Evolutionary conservation across 1,140 invertebrate species (phyloP).

Genomic region (Drosophila auraria): DNA sequence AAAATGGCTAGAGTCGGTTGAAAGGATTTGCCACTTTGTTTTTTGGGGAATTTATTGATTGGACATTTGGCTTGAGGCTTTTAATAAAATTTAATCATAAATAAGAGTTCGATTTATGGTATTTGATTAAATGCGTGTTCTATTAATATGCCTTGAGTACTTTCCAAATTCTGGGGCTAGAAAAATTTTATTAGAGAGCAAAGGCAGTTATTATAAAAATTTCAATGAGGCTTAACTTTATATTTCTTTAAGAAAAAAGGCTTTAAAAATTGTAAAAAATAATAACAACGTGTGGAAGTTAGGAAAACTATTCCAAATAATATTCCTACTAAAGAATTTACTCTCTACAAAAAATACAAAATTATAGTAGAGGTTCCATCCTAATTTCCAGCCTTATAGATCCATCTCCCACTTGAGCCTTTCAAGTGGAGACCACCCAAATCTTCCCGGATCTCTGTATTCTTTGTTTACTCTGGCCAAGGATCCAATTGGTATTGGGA

Average conservation of each 20-base stretch:
- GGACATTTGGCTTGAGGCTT: background rate
- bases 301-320: background rate
- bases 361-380: no score
- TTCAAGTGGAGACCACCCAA: slow-evolving; percentile 47
- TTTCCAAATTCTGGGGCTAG: background rate
- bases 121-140: background rate
- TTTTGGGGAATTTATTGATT: background rate
- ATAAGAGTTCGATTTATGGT: background rate
- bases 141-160: background rate
- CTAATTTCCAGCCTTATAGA: background rate
- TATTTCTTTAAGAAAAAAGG: background rate
- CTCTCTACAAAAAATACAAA: background rate
- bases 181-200: fast-evolving
- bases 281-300: background rate
- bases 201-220: background rate
- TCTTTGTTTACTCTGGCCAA: slow-evolving; percentile 23
- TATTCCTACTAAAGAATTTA: background rate
- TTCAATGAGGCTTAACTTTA: background rate
- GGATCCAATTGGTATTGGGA: slow-evolving; percentile 7
- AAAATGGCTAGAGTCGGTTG: background rate
- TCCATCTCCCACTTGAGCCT: background rate
- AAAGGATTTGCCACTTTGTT: slow-evolving; percentile 6
- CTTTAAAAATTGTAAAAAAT: background rate
- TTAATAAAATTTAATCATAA: background rate
- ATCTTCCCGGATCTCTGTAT: slow-evolving; percentile 13